A percentile compares a stretch with the other conserved stretches of the same genome.
phyloP scores from a whole-genome alignment of 2,888 invertebrate genomes.

The Terebella lapidaria region DNA sequence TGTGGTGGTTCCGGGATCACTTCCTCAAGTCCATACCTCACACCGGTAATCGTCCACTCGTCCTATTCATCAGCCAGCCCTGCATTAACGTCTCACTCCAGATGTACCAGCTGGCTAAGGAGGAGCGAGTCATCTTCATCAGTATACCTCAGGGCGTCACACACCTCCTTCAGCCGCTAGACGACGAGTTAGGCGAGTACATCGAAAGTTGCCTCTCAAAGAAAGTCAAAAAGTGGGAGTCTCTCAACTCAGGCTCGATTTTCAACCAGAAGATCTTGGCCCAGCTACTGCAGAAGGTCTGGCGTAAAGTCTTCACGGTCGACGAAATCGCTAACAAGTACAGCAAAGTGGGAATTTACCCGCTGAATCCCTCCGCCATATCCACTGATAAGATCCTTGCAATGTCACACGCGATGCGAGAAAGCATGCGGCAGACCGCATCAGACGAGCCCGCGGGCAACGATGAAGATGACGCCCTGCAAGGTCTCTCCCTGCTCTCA shows the following conservation, averaged over 20 bases:
- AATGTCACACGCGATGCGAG: conserved; percentile 10
- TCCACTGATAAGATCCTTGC: conserved; percentile 18
- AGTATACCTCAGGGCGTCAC: conserved; percentile 20
- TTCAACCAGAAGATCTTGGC: conserved; percentile 22
- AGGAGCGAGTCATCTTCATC: conserved; percentile 21
- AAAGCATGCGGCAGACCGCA: conserved; percentile 2
- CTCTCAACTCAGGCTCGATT: conserved; percentile 16
- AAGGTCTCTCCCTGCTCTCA: conserved; percentile 22
- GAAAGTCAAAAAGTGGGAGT: conserved; percentile 20
- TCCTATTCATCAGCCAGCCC: conserved; percentile 22
- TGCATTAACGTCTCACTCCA: conserved; percentile 23
- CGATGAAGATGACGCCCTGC: not conserved
- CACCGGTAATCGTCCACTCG: conserved; percentile 12
- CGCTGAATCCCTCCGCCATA: conserved; percentile 24
- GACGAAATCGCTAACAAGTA: conserved; percentile 23
- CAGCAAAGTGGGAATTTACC: conserved; percentile 22
- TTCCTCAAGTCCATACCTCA: conserved; percentile 18
- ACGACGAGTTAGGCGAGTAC: conserved; percentile 12
- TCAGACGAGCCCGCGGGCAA: not conserved
- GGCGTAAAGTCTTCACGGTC: conserved; percentile 15
- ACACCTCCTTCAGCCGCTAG: conserved; percentile 26
- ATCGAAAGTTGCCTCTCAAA: conserved; percentile 17
- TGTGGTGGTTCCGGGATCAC: conserved; percentile 29
- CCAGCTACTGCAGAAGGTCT: conserved; percentile 22
- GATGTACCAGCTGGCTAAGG: conserved; percentile 22